Percentiles rank a stretch among this genome's conserved stretches.
These are phyloP conservation scores for Scleropages formosus DNA, from an alignment of 2,797 vertebrate genomes.

Conservation along the genomic window DNA sequence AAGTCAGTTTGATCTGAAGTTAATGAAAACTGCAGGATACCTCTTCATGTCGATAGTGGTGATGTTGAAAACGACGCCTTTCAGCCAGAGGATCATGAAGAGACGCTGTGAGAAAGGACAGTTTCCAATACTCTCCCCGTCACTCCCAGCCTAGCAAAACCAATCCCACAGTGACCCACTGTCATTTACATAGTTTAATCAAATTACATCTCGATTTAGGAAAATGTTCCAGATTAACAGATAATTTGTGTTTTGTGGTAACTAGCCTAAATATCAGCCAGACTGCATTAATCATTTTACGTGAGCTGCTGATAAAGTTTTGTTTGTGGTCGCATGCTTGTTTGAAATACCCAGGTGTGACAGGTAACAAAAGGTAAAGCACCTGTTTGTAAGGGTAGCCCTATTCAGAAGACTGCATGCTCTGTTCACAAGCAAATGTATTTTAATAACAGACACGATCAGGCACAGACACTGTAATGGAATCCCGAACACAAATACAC, in stretches of 20 bases:
- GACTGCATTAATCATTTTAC: too few relatives aligned
- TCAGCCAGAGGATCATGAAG: slow-evolving; percentile 99
- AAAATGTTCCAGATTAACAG: not conserved
- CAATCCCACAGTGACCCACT: slow-evolving; percentile 22
- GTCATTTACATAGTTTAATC: not conserved
- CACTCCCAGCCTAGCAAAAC: slow-evolving; percentile 80
- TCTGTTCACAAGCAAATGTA: not conserved
- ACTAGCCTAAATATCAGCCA: not conserved
- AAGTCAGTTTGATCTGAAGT: not conserved
- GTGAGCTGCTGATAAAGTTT: not conserved
- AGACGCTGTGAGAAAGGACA: slow-evolving; percentile 97
- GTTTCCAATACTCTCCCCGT: slow-evolving; percentile 97
- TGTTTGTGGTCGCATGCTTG: not conserved
- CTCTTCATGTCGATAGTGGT: slow-evolving; percentile 97
- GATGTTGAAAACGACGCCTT: slow-evolving; percentile 97
- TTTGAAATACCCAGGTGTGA: not conserved
- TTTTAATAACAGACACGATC: too few relatives aligned
- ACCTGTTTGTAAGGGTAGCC: too few relatives aligned
- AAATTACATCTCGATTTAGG: not conserved
- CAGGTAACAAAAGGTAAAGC: too few relatives aligned
- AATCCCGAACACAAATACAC: not conserved
- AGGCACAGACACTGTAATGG: not conserved
- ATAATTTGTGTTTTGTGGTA: not conserved
- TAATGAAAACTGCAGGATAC: slow-evolving; percentile 52
- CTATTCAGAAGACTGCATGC: not conserved